phyloP scores from a whole-genome alignment of 2,113 vertebrate genomes.

The Ciconia stormi region DNA sequence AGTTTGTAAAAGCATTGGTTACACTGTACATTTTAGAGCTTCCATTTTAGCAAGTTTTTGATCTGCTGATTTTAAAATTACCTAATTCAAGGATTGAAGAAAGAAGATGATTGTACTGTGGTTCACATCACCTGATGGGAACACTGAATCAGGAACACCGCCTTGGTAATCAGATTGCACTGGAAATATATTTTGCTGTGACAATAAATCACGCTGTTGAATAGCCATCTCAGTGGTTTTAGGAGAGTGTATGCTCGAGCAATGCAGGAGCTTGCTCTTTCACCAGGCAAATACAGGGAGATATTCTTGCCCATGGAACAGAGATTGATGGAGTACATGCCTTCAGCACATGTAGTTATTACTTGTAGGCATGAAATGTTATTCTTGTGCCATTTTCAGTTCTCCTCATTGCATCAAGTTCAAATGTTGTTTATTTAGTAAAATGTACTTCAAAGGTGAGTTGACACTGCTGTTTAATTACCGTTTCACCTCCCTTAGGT shows the following conservation, averaged over 20 bases:
- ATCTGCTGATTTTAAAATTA: neutral
- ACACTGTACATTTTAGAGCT: neutral
- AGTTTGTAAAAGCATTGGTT: neutral
- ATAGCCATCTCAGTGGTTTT: neutral
- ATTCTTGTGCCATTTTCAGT: neutral
- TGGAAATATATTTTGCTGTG: conserved; percentile 27
- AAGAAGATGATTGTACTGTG: neutral
- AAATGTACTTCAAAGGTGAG: neutral
- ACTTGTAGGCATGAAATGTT: neutral
- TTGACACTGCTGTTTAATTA: neutral
- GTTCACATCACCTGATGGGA: neutral
- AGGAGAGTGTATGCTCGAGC: neutral
- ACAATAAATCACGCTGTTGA: conserved; percentile 38
- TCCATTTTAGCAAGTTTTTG: conserved; percentile 24
- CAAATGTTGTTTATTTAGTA: neutral
- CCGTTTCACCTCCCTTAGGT: neutral
- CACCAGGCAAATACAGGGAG: neutral
- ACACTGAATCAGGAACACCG: neutral
- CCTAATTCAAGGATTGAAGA: neutral
- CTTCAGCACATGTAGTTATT: neutral
- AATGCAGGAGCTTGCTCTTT: neutral
- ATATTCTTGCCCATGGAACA: neutral
- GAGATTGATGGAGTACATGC: neutral
- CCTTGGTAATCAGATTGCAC: conserved; percentile 42
- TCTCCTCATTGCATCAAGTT: neutral